Evolutionary conservation across 2,797 vertebrate genomes (phyloP), one percentile per base, ranked within the genome.

Genomic region (Adrianichthys oophorus): DNA sequence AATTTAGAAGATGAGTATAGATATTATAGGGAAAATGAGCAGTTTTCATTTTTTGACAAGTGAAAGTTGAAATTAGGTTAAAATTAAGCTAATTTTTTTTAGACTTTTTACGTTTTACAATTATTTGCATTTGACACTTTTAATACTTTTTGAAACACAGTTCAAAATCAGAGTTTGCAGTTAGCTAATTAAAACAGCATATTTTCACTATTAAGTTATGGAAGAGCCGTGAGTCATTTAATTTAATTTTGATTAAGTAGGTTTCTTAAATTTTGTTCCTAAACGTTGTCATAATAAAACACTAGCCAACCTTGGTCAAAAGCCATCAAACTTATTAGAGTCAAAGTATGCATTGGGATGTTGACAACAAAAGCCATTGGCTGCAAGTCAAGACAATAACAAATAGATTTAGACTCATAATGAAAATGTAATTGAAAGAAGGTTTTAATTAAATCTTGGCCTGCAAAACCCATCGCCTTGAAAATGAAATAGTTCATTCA

Each of bases 401-500:
- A 60, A 29, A 59, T 16, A 62, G 4, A 60, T 59, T 46, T n/a
- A 19, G 18, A 23, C 10, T n/a, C 14, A 6, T 7, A 47, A 52
- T 45, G 15, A 64, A 65, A 57, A 48, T 15, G 52, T 41, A 1
- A 41, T 5, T 13, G 15, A 45, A 68, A 24, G 4, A 66, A 40
- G 15, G 15, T 67, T 79, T 78, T 56, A 63, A 76, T 80, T 72
- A 65, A 71, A 64, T 64, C 16, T 53, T 21, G 7, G 37, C 29
- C 46, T 26, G 15, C 15, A 17, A 58, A 70, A 67, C 41, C 46
- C 60, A 21, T 59, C 46, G 19, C 59, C 41, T 49, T 57, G 15
- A 59, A 65, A 70, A 75, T 59, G 73, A 48, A n/a, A 69, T 49
- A 59, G 61, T 78, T 67, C 53, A 70, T 44, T 69, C 40, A 26